Percentiles rank a stretch among this genome's conserved stretches.
Conservation (phyloP, 1,140 invertebrate species). For the Tetramorium parvispinum region DNA sequence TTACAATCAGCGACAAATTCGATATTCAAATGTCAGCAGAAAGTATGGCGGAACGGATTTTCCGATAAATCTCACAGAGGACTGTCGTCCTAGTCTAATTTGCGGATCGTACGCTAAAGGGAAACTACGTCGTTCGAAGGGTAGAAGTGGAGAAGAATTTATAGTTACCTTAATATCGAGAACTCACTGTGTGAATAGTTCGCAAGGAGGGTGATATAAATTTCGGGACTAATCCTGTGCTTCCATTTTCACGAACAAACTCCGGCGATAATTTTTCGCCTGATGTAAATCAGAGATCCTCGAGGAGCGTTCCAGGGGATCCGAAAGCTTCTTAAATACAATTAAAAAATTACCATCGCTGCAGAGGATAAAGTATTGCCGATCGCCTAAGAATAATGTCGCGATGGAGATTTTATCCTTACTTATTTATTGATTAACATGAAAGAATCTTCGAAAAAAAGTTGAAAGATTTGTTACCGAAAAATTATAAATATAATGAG, state of each 20-base stretch:
- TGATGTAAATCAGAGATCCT: conserved; percentile 65
- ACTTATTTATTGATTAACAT: background rate
- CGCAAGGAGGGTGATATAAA: conserved; percentile 63
- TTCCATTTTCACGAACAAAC: conserved; percentile 43
- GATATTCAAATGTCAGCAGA: conserved; percentile 65
- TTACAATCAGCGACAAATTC: conserved; percentile 17
- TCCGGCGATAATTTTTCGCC: conserved; percentile 68
- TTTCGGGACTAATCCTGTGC: conserved; percentile 58
- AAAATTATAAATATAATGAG: background rate
- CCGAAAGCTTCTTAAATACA: conserved; percentile 46
- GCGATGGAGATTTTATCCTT: background rate
- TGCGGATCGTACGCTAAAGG: conserved; percentile 67
- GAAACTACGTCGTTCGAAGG: conserved; percentile 69
- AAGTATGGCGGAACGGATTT: conserved; percentile 64
- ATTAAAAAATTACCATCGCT: conserved; percentile 34
- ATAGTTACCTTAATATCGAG: conserved; percentile 75
- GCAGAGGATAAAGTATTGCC: background rate
- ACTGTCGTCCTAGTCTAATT: conserved; percentile 69
- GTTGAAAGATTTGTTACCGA: background rate
- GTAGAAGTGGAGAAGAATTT: conserved; percentile 69
- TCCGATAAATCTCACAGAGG: conserved; percentile 64
- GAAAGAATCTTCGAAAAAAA: background rate
- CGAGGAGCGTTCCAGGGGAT: conserved; percentile 10
- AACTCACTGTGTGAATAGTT: conserved; percentile 73
- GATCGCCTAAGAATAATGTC: background rate